A percentile compares a stretch with the other conserved stretches of the same genome.
phyloP scores from a whole-genome alignment of 2,888 invertebrate genomes.

The Euphydryas editha region DNA sequence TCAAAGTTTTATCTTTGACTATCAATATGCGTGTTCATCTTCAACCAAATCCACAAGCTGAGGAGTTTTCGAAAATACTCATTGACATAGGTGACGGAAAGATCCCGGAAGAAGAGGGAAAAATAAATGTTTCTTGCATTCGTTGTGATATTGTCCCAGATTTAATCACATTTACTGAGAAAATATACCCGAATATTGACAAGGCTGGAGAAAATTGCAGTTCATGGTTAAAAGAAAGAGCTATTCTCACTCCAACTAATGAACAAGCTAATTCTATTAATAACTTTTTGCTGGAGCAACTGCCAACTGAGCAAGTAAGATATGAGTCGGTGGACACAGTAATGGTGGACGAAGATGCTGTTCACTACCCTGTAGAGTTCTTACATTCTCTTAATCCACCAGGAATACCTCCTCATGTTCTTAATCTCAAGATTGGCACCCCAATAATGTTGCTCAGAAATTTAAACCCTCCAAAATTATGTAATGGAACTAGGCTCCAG shows the following conservation, averaged over 20 bases:
- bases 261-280: not conserved
- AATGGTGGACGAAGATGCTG: not conserved
- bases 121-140: no score
- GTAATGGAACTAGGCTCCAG: no score
- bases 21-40: no score
- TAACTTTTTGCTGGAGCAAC: not conserved
- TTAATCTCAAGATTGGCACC: not conserved
- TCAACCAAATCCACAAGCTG: no score
- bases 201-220: not conserved
- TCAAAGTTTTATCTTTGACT: not conserved
- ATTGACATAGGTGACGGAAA: not conserved
- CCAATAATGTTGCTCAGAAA: not conserved
- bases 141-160: no score
- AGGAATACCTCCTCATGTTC: not conserved
- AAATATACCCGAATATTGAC: not conserved
- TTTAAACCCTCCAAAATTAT: no score
- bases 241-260: not conserved
- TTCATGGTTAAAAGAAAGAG: not conserved
- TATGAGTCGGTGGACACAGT: not conserved
- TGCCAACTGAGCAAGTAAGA: not conserved
- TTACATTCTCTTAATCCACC: not conserved
- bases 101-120: no score
- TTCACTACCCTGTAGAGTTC: no score
- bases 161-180: not conserved
- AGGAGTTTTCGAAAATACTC: not conserved